These are phyloP conservation scores for Leptinotarsa juncta DNA, from an alignment of 2,888 invertebrate genomes.

Conservation along the genomic window DNA sequence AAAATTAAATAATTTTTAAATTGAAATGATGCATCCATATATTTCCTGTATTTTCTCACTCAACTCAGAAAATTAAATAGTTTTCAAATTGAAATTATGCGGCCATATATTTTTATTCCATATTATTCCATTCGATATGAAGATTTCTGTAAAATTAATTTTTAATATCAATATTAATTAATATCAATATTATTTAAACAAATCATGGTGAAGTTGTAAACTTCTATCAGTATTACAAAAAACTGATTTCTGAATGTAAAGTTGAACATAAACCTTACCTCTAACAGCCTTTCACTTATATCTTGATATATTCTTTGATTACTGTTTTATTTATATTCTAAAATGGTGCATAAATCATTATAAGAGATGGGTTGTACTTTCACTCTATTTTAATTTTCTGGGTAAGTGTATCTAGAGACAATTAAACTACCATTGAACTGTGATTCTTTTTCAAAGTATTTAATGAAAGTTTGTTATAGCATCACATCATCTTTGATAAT, in stretches of 20 bases:
- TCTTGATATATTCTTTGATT: too few species aligned
- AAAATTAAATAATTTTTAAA: not conserved
- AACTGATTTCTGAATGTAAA: not conserved
- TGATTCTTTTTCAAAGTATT: conserved; percentile 12
- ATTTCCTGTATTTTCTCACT: not conserved
- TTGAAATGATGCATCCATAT: not conserved
- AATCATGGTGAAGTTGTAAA: not conserved
- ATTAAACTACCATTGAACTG: conserved; percentile 5
- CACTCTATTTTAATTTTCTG: not conserved
- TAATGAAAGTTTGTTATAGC: conserved; percentile 34
- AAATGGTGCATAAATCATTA: too few species aligned
- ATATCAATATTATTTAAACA: not conserved
- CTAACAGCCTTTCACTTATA: not conserved
- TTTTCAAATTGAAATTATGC: not conserved
- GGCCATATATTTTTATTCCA: too few species aligned
- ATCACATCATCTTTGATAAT: conserved; percentile 38
- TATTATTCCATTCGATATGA: too few species aligned
- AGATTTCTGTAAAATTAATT: too few species aligned
- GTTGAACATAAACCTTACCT: not conserved
- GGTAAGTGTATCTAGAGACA: conserved; percentile 9
- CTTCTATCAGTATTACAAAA: not conserved
- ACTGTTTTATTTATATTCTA: too few species aligned
- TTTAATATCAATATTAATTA: too few species aligned
- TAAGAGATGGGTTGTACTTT: not conserved
- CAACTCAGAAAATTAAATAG: conserved; percentile 1